Base-by-base conservation (phyloP, 2,113 vertebrate genomes). In the Monopterus albus region DNA sequence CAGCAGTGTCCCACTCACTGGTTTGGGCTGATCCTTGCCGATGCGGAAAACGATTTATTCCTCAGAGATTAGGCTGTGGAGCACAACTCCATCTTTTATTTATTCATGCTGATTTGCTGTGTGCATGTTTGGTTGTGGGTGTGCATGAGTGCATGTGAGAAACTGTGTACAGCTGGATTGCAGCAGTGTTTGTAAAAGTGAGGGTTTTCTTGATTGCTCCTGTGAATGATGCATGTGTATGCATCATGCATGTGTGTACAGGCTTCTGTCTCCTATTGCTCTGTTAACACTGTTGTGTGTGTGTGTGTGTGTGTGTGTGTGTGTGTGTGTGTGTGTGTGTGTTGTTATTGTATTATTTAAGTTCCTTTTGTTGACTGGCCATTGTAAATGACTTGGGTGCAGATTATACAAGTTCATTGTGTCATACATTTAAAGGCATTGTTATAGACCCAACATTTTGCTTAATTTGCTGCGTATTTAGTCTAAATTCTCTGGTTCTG, bases 1-100 rank as follows among this genome's bases (percentile, higher is more conserved):
- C 86, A 88, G 85, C 83, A 58, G 84, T 78, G 86, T 85, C 87
- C 83, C 76, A 38, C 67, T 84, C 82, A 49, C 78, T 86, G 42
- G 38, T 62, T 50, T 0, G 6, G 59, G 83, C 86, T 84, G 79
- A 90, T 86, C 79, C 63, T 31, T 46, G 76, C 70, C 51, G 58
- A 81, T 83, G 86, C 68, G 45, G 80, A 42, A 20, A 43, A 74
- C 61, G 70, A 43, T 23, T 80, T 85, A 68, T 25, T 26, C 81
- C 84, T 84, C 57, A 56, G 78, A 88, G 85, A 91, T 89, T 85
- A 85, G 70, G 59, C 72, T 78, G 75, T 60, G 78, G 86, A 87
- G 87, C 78, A 71, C 78, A 89, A 84, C 85, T 84, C 73, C 78
- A 81, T 78, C 61, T 88, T 65, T 82, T 87, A 86, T 91, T 90